These are phyloP conservation scores for Uropsilus gracilis DNA, from an alignment of 2,113 vertebrate genomes.

Conservation along the genomic window DNA sequence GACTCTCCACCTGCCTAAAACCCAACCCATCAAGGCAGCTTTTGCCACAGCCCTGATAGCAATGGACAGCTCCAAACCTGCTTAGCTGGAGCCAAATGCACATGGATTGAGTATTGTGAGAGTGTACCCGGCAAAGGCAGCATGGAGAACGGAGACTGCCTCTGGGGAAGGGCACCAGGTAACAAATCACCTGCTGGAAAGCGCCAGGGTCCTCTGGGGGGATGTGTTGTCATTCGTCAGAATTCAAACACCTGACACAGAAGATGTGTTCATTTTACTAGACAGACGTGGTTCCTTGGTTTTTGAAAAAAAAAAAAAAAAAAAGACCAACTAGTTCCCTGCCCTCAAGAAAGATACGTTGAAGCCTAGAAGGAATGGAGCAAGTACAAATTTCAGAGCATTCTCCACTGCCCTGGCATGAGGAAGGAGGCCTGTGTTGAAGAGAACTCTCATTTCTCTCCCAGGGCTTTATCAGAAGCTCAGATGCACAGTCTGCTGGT, in stretches of 20 bases:
- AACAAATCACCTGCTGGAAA: not conserved
- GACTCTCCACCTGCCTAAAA: not conserved
- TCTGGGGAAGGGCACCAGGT: not conserved
- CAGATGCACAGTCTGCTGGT: too few species aligned
- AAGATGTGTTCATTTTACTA: not conserved
- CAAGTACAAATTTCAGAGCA: too few species aligned
- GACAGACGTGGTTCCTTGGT: not conserved
- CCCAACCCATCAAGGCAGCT: not conserved
- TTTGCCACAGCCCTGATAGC: not conserved
- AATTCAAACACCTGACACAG: not conserved
- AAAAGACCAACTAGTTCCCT: not conserved
- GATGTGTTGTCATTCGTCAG: not conserved
- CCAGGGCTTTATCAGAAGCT: too few species aligned
- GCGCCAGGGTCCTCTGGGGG: not conserved
- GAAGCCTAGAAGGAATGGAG: not conserved
- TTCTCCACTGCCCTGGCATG: too few species aligned
- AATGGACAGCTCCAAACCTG: not conserved
- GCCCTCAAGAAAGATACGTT: not conserved
- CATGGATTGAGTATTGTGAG: not conserved
- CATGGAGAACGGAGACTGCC: not conserved
- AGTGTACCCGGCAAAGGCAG: too few species aligned
- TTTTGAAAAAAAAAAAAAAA: not conserved
- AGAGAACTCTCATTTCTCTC: too few species aligned
- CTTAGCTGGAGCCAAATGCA: not conserved
- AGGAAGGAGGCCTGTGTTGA: too few species aligned